Percentiles rank a stretch among this genome's conserved stretches.
phyloP scores from a whole-genome alignment of 1,140 invertebrate species.

The Orussus abietinus region DNA sequence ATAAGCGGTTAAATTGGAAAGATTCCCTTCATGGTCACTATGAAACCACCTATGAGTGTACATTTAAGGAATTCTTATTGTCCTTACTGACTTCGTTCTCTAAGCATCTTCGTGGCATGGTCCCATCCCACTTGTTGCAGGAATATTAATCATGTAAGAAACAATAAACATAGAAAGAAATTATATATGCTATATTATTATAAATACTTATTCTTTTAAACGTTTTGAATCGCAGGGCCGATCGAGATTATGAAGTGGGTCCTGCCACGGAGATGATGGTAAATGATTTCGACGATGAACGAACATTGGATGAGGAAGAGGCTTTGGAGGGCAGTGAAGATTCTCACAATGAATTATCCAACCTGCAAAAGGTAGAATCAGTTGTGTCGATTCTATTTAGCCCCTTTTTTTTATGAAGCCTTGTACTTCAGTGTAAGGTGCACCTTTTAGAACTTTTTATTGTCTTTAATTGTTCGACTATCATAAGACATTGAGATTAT shows the following conservation, averaged over 20 bases:
- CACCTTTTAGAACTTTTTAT: no score
- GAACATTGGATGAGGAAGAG: conserved; percentile 94
- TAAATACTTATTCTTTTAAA: not conserved
- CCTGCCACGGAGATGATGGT: conserved; percentile 85
- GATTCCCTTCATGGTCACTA: no score
- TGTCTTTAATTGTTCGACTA: no score
- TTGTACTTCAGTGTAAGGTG: no score
- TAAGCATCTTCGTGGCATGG: conserved; percentile 27
- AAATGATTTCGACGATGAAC: conserved; percentile 95
- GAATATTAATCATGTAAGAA: conserved; percentile 36
- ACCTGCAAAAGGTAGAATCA: conserved; percentile 78
- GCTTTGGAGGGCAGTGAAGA: conserved; percentile 84
- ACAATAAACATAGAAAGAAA: conserved; percentile 13
- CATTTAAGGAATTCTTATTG: no score
- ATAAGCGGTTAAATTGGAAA: no score
- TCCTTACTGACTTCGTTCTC: not conserved
- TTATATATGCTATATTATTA: not conserved
- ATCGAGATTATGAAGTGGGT: conserved; percentile 63
- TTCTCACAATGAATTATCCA: conserved; percentile 82
- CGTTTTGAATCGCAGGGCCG: conserved; percentile 32
- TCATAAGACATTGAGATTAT: no score
- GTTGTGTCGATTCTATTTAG: no score
- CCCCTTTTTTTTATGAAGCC: no score
- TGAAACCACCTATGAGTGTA: no score
- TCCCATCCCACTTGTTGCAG: conserved; percentile 25